Evolutionary conservation across 2,797 vertebrate genomes (phyloP), one percentile per base, ranked within the genome.

Genomic region (Coranthus polyacanthus): DNA sequence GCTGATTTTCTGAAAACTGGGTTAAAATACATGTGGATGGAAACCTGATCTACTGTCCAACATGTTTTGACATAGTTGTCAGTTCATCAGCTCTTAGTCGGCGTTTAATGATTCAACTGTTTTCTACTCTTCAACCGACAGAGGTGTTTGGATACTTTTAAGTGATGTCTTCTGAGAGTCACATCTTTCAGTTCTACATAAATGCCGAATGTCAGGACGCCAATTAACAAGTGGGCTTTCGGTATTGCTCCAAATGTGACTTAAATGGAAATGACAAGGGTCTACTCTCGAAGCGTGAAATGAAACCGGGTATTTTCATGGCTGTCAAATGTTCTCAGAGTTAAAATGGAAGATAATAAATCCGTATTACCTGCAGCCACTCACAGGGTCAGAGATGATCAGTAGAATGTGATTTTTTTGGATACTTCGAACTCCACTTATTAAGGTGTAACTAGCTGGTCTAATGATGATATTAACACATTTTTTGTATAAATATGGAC

Each of bases 271-370:
- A 67, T 78, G 80, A 56, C 82, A 75, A 55, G 65, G 58, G 53
- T 84, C 60, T 15, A 5, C 15, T 71, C 72, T 70, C 49, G 78
- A 54, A 38, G 77, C 68, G 46, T 24, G 54, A 22, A 64, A 21
- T 42, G 32, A 81, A 71, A 72, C 73, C 68, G 73, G 71, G 43
- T 53, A 42, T 70, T 78, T 63, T 46, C 63, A 72, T 43, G 43
- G 16, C 65, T 74, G 79, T 86, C 88, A 74, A 60, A 64, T 85
- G 54, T 72, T 18, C 55, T 55, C 20, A 43, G 49, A 0, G 71
- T 2, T 0, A 16, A 17, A 22, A 45, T 7, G 9, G 6, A 6
- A 49, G 20, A 37, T 12, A 9, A 10, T 21, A 22, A 29, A 6
- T 12, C 45, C 7, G 2, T 22, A 13, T 43, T 17, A 53, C 16